These are phyloP conservation scores for Geopemphigus sp. DNA, from an alignment of 1,140 invertebrate species.

Conservation along the genomic window DNA sequence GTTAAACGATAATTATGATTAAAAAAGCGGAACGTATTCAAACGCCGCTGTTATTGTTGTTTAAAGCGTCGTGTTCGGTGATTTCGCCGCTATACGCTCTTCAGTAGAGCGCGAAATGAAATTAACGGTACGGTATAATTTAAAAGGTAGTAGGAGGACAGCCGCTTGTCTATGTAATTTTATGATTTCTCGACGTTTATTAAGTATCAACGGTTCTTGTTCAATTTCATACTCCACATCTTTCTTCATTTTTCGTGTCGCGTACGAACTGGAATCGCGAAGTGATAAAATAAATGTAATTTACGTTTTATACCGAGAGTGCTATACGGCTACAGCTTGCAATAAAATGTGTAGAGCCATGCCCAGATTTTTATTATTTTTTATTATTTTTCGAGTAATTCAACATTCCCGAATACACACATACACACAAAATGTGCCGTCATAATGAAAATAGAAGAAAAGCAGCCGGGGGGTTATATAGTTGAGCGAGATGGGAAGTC, in stretches of 20 bases:
- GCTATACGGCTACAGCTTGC: background rate
- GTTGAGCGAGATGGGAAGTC: background rate
- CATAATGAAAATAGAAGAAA: constrained; percentile 9
- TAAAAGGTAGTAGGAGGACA: background rate
- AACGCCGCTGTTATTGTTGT: background rate
- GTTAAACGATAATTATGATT: background rate
- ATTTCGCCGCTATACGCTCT: background rate
- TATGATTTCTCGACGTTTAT: constrained; percentile 12
- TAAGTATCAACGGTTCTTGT: background rate
- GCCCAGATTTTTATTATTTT: constrained; percentile 10
- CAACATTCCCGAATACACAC: background rate
- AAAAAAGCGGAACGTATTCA: background rate
- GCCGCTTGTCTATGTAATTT: background rate
- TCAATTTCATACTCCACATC: background rate
- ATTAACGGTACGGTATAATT: background rate
- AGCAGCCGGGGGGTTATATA: background rate
- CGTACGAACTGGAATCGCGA: background rate
- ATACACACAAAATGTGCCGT: background rate
- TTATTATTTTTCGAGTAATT: constrained; percentile 29
- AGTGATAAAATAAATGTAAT: constrained; percentile 29
- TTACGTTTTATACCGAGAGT: background rate
- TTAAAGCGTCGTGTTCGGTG: background rate
- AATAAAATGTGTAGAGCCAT: background rate
- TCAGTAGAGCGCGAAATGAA: background rate
- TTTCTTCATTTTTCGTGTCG: background rate